phyloP scores from a whole-genome alignment of 2,888 invertebrate genomes.

The Pherbina coryleti region DNA sequence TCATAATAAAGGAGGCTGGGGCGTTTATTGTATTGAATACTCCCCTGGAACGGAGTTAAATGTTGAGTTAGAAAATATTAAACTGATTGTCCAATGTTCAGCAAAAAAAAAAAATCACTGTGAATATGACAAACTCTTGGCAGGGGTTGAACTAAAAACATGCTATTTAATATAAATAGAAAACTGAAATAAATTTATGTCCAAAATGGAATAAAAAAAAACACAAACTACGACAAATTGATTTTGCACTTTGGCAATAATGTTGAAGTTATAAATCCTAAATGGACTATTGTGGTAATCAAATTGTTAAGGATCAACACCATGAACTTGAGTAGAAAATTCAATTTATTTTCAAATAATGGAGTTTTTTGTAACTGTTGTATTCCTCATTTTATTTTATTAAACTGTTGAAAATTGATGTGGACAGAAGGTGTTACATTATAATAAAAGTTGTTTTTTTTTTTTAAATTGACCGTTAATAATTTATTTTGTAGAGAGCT shows the following conservation, averaged over 20 bases:
- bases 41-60: no score
- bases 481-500: neutral
- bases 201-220: neutral
- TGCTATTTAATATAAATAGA: neutral
- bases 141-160: no score
- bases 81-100: no score
- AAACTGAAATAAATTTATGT: slow-evolving; percentile 10
- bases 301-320: neutral
- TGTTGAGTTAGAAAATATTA: no score
- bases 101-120: no score
- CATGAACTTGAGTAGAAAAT: slow-evolving; percentile 13
- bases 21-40: no score
- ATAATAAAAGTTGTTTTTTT: neutral
- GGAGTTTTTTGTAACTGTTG: neutral
- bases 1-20: no score
- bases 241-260: slow-evolving; percentile 26
- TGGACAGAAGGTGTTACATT: neutral
- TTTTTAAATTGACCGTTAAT: neutral
- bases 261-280: slow-evolving; percentile 10
- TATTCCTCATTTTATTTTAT: neutral
- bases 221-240: slow-evolving; percentile 19
- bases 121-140: no score
- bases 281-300: neutral
- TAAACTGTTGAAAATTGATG: neutral
- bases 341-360: slow-evolving; percentile 37